A percentile compares a stretch with the other conserved stretches of the same genome.
Evolutionary conservation across 2,888 invertebrate genomes (phyloP).

Genomic region (Aspidiotus destructor): DNA sequence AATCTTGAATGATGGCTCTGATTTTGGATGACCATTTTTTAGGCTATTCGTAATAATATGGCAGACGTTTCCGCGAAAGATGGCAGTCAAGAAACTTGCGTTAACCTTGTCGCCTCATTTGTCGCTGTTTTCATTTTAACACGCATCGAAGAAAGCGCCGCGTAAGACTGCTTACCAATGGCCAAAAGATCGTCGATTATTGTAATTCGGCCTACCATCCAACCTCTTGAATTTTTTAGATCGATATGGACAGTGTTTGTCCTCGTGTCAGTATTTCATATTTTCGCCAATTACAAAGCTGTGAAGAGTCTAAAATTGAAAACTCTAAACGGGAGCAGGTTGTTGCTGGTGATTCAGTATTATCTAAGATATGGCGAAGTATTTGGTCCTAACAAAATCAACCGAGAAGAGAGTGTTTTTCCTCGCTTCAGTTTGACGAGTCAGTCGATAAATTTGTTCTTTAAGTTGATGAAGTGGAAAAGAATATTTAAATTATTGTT

Average conservation of each 20-base stretch:
- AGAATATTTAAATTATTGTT: neutral
- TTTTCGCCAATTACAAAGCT: constrained; percentile 79
- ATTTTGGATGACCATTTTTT: constrained; percentile 34
- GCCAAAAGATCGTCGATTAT: neutral
- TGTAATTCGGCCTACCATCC: neutral
- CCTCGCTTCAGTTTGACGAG: constrained; percentile 47
- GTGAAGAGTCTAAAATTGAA: constrained; percentile 69
- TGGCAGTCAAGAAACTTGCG: constrained; percentile 91
- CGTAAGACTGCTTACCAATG: neutral
- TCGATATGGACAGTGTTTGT: constrained; percentile 63
- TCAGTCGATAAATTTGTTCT: constrained; percentile 33
- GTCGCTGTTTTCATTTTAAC: constrained; percentile 66
- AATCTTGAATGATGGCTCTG: neutral
- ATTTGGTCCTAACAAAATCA: constrained; percentile 55
- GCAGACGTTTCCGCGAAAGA: constrained; percentile 93
- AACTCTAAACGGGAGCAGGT: constrained; percentile 70
- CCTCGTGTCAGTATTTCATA: constrained; percentile 64
- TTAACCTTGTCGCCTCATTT: constrained; percentile 78
- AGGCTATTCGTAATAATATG: constrained; percentile 76
- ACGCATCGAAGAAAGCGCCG: constrained; percentile 44
- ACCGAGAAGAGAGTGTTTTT: constrained; percentile 61
- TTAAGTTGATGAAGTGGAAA: neutral
- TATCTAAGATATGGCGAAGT: constrained; percentile 55
- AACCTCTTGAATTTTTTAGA: constrained; percentile 45
- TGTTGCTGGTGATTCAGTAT: constrained; percentile 57